These are phyloP conservation scores for Lithobates pipiens DNA, from an alignment of 2,797 vertebrate species.

Conservation along the genomic window DNA sequence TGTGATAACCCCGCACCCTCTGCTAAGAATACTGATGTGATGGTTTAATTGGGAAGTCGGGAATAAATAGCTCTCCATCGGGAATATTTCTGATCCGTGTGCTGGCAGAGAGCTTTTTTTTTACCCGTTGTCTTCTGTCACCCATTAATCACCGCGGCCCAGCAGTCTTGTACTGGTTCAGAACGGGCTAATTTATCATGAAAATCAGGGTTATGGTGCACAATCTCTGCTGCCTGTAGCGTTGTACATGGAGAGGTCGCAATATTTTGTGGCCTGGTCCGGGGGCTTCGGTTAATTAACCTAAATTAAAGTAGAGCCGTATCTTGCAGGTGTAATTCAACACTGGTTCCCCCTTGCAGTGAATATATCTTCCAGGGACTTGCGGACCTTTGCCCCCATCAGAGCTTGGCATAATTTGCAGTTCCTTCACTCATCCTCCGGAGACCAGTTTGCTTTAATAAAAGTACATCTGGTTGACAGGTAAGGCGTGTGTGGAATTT, in stretches of 20 bases:
- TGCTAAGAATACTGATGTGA: slow-evolving; percentile 7
- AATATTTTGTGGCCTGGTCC: not conserved
- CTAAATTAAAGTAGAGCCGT: not conserved
- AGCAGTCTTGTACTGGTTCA: not conserved
- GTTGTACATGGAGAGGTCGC: not conserved
- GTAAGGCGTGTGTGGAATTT: too few species aligned
- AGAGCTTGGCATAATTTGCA: slow-evolving; percentile 7
- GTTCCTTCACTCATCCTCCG: not conserved
- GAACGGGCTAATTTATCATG: slow-evolving; percentile 18
- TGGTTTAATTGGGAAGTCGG: slow-evolving; percentile 1
- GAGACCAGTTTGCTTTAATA: slow-evolving; percentile 23
- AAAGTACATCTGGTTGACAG: slow-evolving; percentile 17
- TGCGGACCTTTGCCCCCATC: slow-evolving; percentile 16
- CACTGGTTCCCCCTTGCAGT: not conserved
- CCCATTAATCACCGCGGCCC: slow-evolving; percentile 11
- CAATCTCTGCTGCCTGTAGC: not conserved
- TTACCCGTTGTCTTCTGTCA: not conserved
- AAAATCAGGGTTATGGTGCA: not conserved
- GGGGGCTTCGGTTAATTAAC: not conserved
- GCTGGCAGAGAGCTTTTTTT: not conserved
- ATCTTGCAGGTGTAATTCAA: not conserved
- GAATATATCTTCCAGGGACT: not conserved
- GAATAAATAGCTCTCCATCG: not conserved
- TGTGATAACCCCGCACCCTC: not conserved
- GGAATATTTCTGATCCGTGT: not conserved